Evolutionary conservation across 1,140 invertebrate genomes (phyloP).

Genomic region (Ceratitis capitata): DNA sequence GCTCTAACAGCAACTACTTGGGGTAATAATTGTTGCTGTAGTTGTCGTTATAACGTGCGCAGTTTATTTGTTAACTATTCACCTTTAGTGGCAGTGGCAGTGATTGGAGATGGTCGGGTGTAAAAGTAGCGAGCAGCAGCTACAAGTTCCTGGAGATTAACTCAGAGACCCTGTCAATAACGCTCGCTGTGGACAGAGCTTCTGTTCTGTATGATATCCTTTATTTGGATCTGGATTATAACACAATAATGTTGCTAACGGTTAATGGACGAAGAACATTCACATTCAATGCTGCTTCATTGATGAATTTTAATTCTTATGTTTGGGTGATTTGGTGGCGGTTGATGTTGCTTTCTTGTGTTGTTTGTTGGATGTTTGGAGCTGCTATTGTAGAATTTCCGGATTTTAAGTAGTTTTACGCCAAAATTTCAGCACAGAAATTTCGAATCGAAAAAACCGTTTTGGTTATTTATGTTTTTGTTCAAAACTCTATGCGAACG

Average conservation of each 20-base stretch:
- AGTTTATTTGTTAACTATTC: background rate
- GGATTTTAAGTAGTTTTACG: constrained; percentile 29
- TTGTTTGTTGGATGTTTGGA: background rate
- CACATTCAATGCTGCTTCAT: background rate
- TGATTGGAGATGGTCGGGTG: background rate
- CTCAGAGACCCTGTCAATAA: background rate
- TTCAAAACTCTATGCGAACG: constrained; percentile 13
- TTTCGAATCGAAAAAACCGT: constrained; percentile 38
- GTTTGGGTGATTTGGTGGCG: background rate
- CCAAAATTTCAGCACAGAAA: constrained; percentile 39
- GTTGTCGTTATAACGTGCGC: background rate
- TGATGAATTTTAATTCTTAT: background rate
- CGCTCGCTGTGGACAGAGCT: background rate
- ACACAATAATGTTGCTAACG: background rate
- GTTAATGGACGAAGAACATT: background rate
- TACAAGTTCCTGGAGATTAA: background rate
- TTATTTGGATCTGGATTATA: too few relatives aligned
- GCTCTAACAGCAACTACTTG: background rate
- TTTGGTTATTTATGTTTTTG: constrained; percentile 29
- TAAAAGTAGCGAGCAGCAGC: background rate
- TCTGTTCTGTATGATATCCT: background rate
- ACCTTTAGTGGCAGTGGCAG: background rate
- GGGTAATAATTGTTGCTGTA: background rate
- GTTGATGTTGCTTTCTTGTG: too few relatives aligned
- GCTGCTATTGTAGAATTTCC: constrained; percentile 34